These are phyloP conservation scores for Lamellibrachia satsuma DNA, from an alignment of 2,888 invertebrate species.

Conservation along the genomic window DNA sequence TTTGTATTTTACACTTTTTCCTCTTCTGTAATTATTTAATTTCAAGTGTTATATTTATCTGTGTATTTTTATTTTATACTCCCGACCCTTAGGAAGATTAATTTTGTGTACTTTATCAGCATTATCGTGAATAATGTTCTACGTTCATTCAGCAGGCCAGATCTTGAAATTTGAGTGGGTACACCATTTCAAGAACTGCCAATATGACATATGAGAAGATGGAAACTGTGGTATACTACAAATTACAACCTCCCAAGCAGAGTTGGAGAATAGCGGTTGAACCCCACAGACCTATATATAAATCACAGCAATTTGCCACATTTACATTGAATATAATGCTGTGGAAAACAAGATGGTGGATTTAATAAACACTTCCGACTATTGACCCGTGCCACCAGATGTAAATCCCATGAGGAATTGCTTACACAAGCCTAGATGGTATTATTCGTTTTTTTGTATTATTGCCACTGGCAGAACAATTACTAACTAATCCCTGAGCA, in stretches of 20 bases:
- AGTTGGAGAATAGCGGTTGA: neutral
- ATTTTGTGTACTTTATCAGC: neutral
- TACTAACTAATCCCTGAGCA: neutral
- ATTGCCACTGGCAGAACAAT: neutral
- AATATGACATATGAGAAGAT: neutral
- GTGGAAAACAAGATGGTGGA: neutral
- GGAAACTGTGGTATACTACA: neutral
- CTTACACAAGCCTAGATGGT: neutral
- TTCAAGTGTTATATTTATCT: too few species aligned
- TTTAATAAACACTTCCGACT: neutral
- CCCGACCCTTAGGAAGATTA: neutral
- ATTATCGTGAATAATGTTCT: neutral
- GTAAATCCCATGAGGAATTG: neutral
- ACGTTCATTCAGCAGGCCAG: neutral
- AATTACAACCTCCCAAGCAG: neutral
- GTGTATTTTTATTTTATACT: too few species aligned
- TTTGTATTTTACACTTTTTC: too few species aligned
- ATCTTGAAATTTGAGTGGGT: neutral
- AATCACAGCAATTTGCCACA: neutral
- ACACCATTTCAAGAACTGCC: neutral
- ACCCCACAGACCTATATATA: neutral
- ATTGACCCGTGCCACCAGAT: neutral
- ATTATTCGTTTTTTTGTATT: neutral
- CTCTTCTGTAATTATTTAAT: too few species aligned
- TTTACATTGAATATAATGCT: neutral